Evolutionary conservation across 2,888 invertebrate genomes (phyloP), one percentile per base, ranked within the genome.

Genomic region (Chirona hameri): DNA sequence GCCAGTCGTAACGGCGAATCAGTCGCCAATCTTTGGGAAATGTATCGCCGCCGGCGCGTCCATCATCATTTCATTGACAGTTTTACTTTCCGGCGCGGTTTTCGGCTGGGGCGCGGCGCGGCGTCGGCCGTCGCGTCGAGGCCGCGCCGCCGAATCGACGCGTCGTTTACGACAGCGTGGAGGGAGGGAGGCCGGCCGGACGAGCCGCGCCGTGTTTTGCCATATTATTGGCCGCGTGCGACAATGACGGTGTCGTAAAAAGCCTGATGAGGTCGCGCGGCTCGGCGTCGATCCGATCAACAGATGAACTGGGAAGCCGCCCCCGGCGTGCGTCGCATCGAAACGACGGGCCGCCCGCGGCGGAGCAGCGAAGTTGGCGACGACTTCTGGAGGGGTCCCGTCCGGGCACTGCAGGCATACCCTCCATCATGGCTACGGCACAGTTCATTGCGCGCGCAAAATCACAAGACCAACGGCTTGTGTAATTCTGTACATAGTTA

Each of bases 51-150:
- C 10, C 4, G 18, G 4, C 15, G 31, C 72, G 27, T 72, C 72
- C 15, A 72, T 72, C 72, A 72, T 31, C 72, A 31, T 72, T 72
- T 72, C 72, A 72, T 72, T 72, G 72, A 72, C 72, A 72, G 72
- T 72, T 72, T 72, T 29, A 72, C 31, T 31, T 31, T 14, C 31
- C 18, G 72, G 31, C 72, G 72, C 72, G 72, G 72, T 72, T 72
- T 72, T 31, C 72, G 72, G 72, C 4, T 15, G 31, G 18, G 72
- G 31, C 29, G 69, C 29, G 10, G 14, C 7, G 69, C 69, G 69
- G 14, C 69, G 69, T 14, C 69, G 27, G 14, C 14, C 18, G 72
- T 72, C 72, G 31, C 52, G 52, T 52, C 52, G 52, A 52, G 18
- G 15, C 3, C 72, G 29, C 72, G 18, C 31, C 31, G 31, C 65